Evolutionary conservation across 2,797 vertebrate species (phyloP).

Genomic region (Hyperoplus lanceolatus): DNA sequence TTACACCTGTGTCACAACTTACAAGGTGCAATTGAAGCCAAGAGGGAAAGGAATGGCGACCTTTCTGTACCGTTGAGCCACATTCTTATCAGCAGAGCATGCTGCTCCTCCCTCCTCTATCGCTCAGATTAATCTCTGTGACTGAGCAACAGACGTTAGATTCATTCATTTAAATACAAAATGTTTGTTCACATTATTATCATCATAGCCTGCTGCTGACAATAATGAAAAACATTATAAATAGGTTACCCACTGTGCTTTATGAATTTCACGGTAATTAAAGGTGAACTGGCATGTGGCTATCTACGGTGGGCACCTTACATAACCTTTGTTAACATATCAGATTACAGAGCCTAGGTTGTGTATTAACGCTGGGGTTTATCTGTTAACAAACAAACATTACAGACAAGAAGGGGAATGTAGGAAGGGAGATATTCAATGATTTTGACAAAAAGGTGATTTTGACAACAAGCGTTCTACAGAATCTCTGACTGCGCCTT

Average conservation of each 20-base stretch:
- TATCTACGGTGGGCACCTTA: too few species aligned
- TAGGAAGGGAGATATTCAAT: too few species aligned
- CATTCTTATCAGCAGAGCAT: constrained; percentile 59
- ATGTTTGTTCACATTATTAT: constrained; percentile 23
- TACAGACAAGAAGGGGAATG: too few species aligned
- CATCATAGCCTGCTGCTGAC: neutral
- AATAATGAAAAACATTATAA: neutral
- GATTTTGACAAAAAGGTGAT: too few species aligned
- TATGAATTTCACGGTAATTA: constrained; percentile 16
- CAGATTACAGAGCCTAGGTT: too few species aligned
- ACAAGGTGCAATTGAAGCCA: constrained; percentile 27
- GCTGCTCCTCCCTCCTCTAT: constrained; percentile 24
- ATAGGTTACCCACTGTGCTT: neutral
- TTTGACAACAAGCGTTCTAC: too few species aligned
- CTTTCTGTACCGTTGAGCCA: constrained; percentile 44
- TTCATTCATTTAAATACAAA: constrained; percentile 19
- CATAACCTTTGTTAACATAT: too few species aligned
- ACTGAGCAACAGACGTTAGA: neutral
- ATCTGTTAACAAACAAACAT: too few species aligned
- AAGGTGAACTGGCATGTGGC: too few species aligned
- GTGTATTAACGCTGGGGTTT: too few species aligned
- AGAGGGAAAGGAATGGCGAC: constrained; percentile 15
- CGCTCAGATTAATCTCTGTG: constrained; percentile 29
- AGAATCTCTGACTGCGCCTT: too few species aligned
- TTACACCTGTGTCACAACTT: constrained; percentile 6